Conservation (phyloP, 2,113 vertebrate genomes). For the Otocyon megalotis region DNA sequence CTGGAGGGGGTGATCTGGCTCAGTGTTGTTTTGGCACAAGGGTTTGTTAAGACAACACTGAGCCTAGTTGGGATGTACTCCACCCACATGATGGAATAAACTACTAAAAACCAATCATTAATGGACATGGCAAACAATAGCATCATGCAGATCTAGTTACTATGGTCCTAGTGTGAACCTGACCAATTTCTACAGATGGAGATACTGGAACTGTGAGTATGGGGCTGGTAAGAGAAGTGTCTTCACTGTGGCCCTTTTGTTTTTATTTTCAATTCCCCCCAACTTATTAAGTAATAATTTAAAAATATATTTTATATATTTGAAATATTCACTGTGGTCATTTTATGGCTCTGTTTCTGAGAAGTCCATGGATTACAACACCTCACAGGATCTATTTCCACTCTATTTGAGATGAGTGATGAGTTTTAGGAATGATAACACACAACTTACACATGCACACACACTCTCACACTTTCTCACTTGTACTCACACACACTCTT, state of each 20-base stretch:
- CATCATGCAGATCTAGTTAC: neutral
- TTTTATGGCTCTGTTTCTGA: neutral
- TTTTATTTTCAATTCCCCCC: neutral
- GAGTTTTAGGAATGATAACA: neutral
- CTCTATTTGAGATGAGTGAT: neutral
- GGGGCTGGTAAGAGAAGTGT: neutral
- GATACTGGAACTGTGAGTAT: neutral
- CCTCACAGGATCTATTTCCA: neutral
- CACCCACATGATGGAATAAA: neutral
- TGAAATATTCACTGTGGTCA: neutral
- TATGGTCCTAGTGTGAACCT: neutral
- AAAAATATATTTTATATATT: neutral
- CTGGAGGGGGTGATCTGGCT: rapidly evolving
- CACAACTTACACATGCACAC: neutral
- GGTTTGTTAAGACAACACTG: neutral
- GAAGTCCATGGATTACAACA: neutral
- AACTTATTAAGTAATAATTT: neutral
- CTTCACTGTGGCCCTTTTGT: neutral
- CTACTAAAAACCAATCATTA: neutral
- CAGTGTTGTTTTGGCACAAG: neutral
- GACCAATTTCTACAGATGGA: no score
- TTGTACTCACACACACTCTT: neutral
- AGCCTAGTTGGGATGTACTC: no score
- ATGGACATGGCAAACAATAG: no score
- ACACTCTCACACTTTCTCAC: neutral